Percentiles rank a stretch among this genome's conserved stretches.
phyloP scores from a whole-genome alignment of 2,113 vertebrate genomes.

The Numenius arquata region DNA sequence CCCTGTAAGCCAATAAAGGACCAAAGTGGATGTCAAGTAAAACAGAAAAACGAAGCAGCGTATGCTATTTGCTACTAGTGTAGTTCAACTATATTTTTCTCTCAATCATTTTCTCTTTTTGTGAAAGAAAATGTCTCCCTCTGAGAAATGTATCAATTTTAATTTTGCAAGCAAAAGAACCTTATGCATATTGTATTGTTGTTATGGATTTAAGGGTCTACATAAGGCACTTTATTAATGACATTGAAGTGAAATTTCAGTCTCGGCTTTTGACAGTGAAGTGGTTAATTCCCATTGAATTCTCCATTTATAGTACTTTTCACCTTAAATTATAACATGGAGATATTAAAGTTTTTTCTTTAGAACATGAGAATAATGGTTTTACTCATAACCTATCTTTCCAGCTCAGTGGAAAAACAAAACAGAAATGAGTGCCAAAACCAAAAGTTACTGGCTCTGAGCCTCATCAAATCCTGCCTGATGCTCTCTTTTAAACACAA shows the following conservation, averaged over 20 bases:
- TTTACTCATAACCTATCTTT: slow-evolving; percentile 38
- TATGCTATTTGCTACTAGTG: neutral
- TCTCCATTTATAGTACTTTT: slow-evolving; percentile 47
- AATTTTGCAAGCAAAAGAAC: neutral
- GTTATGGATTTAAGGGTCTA: neutral
- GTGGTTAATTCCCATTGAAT: slow-evolving; percentile 57
- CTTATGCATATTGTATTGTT: neutral
- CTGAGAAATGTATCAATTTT: neutral
- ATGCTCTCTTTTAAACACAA: slow-evolving; percentile 15
- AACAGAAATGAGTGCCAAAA: slow-evolving; percentile 17
- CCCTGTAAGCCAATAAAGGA: neutral
- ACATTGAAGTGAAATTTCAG: neutral
- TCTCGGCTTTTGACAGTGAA: slow-evolving; percentile 56
- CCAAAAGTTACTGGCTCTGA: neutral
- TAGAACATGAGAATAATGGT: slow-evolving; percentile 4
- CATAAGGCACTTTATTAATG: neutral
- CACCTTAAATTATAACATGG: slow-evolving; percentile 22
- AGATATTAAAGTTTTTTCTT: slow-evolving; percentile 34
- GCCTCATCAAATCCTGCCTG: slow-evolving; percentile 10
- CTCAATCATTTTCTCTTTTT: neutral
- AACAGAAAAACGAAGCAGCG: neutral
- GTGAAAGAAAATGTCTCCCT: neutral
- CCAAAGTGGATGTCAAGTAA: neutral
- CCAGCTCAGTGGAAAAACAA: slow-evolving; percentile 32
- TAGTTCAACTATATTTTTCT: neutral